Evolutionary conservation across 2,888 invertebrate species (phyloP).

Genomic region (Periphyllus acericola): DNA sequence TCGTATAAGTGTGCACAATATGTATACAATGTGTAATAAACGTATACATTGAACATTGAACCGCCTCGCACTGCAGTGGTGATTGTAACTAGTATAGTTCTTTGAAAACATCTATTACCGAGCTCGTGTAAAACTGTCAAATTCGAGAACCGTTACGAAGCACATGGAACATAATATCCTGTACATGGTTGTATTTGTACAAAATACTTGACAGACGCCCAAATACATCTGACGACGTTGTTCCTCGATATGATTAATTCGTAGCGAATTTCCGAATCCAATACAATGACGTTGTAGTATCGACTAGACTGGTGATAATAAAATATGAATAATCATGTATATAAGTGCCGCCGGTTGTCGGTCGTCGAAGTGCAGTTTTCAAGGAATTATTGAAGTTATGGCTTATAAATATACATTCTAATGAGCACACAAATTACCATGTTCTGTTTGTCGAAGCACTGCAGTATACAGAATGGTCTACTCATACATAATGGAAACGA

Average conservation of each 20-base stretch:
- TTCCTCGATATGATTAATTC: not conserved
- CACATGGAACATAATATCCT: not conserved
- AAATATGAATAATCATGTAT: not conserved
- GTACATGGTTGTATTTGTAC: not conserved
- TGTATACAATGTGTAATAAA: not conserved
- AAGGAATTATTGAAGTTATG: not conserved
- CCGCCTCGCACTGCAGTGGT: not conserved
- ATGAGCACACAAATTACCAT: not conserved
- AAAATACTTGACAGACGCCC: not conserved
- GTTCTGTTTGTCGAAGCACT: not conserved
- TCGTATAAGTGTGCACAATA: not conserved
- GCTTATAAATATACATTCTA: not conserved
- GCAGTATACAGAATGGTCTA: too few species aligned
- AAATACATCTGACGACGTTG: not conserved
- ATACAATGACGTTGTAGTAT: too few species aligned
- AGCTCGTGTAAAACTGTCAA: conserved; percentile 15
- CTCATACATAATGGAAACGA: not conserved
- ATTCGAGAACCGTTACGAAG: not conserved
- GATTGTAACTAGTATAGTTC: not conserved
- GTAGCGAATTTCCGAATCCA: not conserved
- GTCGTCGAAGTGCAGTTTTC: not conserved
- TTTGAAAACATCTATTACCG: conserved; percentile 15
- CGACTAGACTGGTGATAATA: not conserved
- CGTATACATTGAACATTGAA: not conserved
- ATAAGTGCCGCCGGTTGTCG: not conserved